Evolutionary conservation across 2,113 vertebrate species (phyloP).

Genomic region (Urocolius indicus): DNA sequence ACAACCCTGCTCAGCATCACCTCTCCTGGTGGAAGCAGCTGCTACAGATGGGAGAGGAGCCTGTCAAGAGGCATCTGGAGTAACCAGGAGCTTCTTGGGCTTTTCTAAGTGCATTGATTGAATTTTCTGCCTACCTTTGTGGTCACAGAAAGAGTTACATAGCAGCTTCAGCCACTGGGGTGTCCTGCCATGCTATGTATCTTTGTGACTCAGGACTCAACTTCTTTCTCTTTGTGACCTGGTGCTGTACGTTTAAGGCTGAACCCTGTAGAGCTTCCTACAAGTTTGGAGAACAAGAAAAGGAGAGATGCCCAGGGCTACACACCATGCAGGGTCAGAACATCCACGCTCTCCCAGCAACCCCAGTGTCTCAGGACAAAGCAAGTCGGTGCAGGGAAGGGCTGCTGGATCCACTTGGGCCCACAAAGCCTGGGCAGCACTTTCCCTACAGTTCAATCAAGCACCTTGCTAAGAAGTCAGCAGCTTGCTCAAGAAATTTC

Average conservation of each 20-base stretch:
- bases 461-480: neutral
- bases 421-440: neutral
- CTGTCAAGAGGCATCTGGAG: neutral
- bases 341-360: neutral
- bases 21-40: neutral
- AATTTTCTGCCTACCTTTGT: neutral
- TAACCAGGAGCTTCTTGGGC: neutral
- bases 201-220: neutral
- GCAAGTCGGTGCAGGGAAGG: neutral
- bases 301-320: neutral
- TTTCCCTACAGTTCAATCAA: neutral
- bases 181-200: neutral
- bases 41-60: neutral
- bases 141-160: fast-evolving
- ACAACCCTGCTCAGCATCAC: neutral
- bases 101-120: neutral
- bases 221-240: neutral
- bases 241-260: neutral
- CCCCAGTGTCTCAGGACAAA: neutral
- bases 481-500: neutral
- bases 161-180: neutral
- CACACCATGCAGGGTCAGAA: neutral
- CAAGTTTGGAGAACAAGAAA: neutral
- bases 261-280: neutral
- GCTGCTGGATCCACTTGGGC: neutral